Percentiles rank a stretch among this genome's conserved stretches.
phyloP scores from a whole-genome alignment of 2,888 invertebrate species.

The Dryobotodes eremita region DNA sequence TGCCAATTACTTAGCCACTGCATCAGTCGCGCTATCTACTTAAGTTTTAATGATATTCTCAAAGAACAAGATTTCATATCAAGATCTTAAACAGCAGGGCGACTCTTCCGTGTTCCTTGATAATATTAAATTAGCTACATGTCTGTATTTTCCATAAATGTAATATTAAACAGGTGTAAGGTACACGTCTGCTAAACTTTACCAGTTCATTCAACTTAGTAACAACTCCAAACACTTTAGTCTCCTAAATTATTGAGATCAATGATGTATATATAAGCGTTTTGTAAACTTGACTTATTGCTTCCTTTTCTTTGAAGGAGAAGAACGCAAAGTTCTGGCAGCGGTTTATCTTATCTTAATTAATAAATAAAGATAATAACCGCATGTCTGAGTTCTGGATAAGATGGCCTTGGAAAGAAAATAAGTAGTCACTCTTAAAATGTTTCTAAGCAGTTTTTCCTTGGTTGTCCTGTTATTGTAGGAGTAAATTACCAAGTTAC shows the following conservation, averaged over 20 bases:
- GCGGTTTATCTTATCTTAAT: conserved; percentile 71
- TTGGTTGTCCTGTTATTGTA: not conserved
- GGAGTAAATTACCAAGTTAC: not conserved
- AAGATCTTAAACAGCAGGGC: not conserved
- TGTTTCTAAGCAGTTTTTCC: not conserved
- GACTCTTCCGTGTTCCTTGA: not conserved
- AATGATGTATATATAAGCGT: conserved; percentile 61
- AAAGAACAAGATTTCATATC: conserved; percentile 12
- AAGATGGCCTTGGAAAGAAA: conserved; percentile 19
- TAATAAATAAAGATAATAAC: conserved; percentile 67
- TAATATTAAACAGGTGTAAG: conserved; percentile 48
- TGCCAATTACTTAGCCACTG: not conserved
- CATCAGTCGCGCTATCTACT: not conserved
- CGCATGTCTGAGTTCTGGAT: conserved; percentile 54
- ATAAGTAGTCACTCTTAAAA: conserved; percentile 1
- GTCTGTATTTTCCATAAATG: conserved; percentile 30
- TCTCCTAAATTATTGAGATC: conserved; percentile 60
- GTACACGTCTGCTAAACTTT: conserved; percentile 45
- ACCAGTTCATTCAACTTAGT: conserved; percentile 48
- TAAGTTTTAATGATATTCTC: conserved; percentile 18
- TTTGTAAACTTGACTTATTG: conserved; percentile 62
- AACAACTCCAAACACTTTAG: conserved; percentile 57
- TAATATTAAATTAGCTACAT: conserved; percentile 13
- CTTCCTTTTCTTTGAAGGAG: conserved; percentile 56
- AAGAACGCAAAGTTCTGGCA: conserved; percentile 56